phyloP scores from a whole-genome alignment of 1,140 invertebrate genomes.

The Pseudoatta argentina region DNA sequence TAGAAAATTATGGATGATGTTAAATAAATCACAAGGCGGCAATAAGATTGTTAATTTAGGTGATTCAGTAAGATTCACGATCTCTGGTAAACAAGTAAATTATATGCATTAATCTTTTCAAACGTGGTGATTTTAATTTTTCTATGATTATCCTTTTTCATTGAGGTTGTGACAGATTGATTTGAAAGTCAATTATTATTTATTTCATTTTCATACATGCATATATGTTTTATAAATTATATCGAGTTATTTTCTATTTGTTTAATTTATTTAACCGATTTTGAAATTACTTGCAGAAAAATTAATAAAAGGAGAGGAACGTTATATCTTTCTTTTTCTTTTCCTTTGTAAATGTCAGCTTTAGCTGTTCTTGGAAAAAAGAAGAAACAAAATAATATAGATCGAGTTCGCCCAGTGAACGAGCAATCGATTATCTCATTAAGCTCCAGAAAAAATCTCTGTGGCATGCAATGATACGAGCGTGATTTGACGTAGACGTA shows the following conservation, averaged over 20 bases:
- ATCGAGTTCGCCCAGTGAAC: background rate
- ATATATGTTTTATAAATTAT: background rate
- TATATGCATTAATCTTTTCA: background rate
- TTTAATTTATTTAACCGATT: background rate
- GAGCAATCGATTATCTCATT: conserved; percentile 34
- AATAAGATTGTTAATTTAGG: conserved; percentile 33
- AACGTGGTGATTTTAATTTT: conserved; percentile 3
- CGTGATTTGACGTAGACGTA: background rate
- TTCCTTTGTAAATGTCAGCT: background rate
- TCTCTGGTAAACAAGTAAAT: background rate
- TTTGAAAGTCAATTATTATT: background rate
- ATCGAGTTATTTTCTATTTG: conserved; percentile 1
- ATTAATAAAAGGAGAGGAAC: background rate
- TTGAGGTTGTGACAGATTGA: background rate
- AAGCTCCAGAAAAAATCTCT: conserved; percentile 27
- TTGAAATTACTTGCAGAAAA: background rate
- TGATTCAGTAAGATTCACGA: background rate
- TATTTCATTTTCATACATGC: background rate
- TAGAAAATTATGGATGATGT: conserved; percentile 2
- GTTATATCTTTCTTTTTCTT: no score
- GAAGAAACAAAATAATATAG: background rate
- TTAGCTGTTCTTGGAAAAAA: background rate
- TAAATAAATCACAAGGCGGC: conserved; percentile 10
- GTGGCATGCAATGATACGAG: conserved; percentile 10
- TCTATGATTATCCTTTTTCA: background rate